Conservation (phyloP, 2,797 vertebrate species). For the Artibeus lituratus region DNA sequence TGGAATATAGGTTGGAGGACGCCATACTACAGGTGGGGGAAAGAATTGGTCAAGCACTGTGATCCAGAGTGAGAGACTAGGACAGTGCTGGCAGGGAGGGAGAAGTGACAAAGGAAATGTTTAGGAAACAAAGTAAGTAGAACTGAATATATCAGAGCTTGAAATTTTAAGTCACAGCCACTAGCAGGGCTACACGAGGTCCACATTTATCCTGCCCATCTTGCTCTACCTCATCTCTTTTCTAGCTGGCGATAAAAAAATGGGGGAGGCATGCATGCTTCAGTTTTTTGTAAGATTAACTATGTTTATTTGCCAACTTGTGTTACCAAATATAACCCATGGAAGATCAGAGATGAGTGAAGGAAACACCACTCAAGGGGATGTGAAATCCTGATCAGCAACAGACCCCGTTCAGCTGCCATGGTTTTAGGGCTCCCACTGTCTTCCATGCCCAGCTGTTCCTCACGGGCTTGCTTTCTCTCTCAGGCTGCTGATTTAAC, state of each 20-base stretch:
- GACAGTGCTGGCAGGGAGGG: background rate
- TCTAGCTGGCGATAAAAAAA: background rate
- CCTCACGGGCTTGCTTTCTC: background rate
- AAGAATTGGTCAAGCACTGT: background rate
- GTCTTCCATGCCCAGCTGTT: background rate
- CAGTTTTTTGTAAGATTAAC: background rate
- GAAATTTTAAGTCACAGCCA: background rate
- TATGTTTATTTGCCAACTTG: background rate
- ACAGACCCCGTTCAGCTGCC: background rate
- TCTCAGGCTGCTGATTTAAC: slow-evolving; percentile 60
- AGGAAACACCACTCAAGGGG: background rate
- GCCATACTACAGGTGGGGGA: background rate
- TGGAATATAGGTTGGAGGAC: background rate
- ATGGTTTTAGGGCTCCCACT: too few relatives aligned
- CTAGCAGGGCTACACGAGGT: background rate
- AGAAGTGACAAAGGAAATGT: background rate
- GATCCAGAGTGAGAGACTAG: background rate
- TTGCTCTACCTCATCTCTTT: background rate
- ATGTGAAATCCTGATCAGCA: background rate
- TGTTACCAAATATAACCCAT: background rate
- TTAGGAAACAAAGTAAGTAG: background rate
- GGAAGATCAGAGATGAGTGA: background rate
- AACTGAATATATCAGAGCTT: background rate
- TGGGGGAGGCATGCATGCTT: background rate
- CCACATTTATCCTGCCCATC: background rate